Evolutionary conservation across 1,140 invertebrate species (phyloP).

Genomic region (Heliconius eleuchia): DNA sequence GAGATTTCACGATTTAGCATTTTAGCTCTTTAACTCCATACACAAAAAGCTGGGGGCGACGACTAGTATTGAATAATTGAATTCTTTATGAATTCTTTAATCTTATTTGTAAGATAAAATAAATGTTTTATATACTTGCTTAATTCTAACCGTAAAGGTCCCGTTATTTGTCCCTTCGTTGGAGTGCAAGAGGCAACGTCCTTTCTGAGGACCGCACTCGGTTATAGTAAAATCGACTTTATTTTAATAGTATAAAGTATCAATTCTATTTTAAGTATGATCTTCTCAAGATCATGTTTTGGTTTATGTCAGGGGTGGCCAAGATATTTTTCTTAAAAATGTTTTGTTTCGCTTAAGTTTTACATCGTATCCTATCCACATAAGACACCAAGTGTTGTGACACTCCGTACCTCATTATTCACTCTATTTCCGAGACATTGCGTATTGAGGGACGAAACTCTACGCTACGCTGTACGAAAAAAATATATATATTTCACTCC

Average conservation of each 20-base stretch:
- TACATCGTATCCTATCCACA: not conserved
- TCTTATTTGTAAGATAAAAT: not conserved
- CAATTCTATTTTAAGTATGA: not conserved
- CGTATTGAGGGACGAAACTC: too few relatives aligned
- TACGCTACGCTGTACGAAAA: too few relatives aligned
- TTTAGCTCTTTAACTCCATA: too few relatives aligned
- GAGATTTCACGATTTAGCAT: too few relatives aligned
- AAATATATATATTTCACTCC: too few relatives aligned
- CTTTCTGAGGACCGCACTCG: not conserved
- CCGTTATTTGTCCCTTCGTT: slow-evolving; percentile 35
- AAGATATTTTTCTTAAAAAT: not conserved
- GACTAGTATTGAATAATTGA: too few relatives aligned
- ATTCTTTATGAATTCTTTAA: too few relatives aligned
- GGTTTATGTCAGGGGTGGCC: not conserved
- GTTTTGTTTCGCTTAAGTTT: not conserved
- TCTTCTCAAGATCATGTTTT: not conserved
- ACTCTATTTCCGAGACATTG: too few relatives aligned
- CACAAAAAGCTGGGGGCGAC: too few relatives aligned
- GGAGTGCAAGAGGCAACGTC: slow-evolving; percentile 12
- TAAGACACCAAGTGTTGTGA: too few relatives aligned
- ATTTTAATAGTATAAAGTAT: not conserved
- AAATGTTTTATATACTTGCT: not conserved
- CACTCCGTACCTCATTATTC: too few relatives aligned
- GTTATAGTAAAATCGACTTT: not conserved
- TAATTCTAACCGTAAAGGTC: not conserved